phyloP scores from a whole-genome alignment of 2,113 vertebrate genomes.

The Sinocyclocheilus anophthalmus region DNA sequence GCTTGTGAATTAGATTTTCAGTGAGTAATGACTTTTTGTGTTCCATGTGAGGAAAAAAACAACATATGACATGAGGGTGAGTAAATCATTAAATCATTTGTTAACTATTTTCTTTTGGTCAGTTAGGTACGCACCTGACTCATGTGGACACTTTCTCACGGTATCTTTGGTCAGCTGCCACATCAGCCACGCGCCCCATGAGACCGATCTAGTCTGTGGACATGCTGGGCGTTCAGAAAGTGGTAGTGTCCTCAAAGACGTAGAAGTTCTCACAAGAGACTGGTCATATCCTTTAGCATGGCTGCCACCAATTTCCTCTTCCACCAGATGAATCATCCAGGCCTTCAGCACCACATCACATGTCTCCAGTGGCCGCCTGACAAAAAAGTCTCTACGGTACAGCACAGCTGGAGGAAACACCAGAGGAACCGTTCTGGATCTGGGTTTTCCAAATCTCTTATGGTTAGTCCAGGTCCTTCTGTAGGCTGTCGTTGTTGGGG shows the following conservation, averaged over 20 bases:
- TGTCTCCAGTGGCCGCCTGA: constrained; percentile 75
- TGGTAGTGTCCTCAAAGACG: constrained; percentile 74
- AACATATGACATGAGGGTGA: no score
- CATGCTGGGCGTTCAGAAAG: constrained; percentile 78
- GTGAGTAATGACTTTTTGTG: no score
- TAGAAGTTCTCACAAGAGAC: constrained; percentile 75
- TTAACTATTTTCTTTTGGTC: no score
- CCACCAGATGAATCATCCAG: constrained; percentile 76
- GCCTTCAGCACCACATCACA: constrained; percentile 80
- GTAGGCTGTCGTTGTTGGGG: constrained; percentile 80
- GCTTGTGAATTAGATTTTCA: no score
- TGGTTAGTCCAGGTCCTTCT: constrained; percentile 83
- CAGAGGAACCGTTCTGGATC: constrained; percentile 76
- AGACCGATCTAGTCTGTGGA: constrained; percentile 79
- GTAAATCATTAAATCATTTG: no score
- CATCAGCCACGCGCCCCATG: constrained; percentile 82
- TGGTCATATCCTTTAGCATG: constrained; percentile 65
- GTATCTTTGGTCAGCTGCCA: constrained; percentile 78
- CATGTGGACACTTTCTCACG: constrained; percentile 80
- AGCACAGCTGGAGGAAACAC: constrained; percentile 82
- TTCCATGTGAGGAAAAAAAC: no score
- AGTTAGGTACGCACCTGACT: constrained; percentile 79
- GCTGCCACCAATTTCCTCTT: constrained; percentile 45
- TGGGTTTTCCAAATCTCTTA: constrained; percentile 66
- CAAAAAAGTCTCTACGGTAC: constrained; percentile 79